A percentile compares a stretch with the other conserved stretches of the same genome.
Conservation (phyloP, 2,113 vertebrate species). For the Hippocampus zosterae region DNA sequence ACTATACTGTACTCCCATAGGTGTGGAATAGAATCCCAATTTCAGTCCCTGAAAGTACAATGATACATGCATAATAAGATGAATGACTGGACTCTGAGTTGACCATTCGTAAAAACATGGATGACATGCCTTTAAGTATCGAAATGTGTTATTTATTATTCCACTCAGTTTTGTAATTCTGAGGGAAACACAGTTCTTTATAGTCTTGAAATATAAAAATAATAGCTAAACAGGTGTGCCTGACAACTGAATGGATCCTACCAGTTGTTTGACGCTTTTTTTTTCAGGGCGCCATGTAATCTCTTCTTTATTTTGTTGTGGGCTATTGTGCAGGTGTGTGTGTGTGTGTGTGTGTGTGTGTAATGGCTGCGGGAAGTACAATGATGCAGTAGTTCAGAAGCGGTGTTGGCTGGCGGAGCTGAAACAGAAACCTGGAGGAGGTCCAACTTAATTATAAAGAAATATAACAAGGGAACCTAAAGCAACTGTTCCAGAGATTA, state of each 20-base stretch:
- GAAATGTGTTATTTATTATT: not conserved
- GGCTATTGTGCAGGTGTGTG: not conserved
- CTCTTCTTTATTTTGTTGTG: constrained; percentile 16
- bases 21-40: not conserved
- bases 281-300: constrained; percentile 26
- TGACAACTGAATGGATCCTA: constrained; percentile 16
- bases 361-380: constrained; percentile 49
- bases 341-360: constrained; percentile 16
- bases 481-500: constrained; percentile 40
- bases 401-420: constrained; percentile 22
- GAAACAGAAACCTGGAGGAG: constrained; percentile 26
- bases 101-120: not conserved
- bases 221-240: constrained; percentile 5
- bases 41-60: not conserved
- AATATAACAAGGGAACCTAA: constrained; percentile 53
- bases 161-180: not conserved
- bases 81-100: not conserved
- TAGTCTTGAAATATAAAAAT: not conserved
- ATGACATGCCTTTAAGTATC: not conserved
- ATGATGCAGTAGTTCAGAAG: constrained; percentile 38
- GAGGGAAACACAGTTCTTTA: constrained; percentile 6
- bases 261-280: constrained; percentile 12
- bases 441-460: constrained; percentile 64
- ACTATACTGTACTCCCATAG: too few species aligned
- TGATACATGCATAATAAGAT: not conserved